These are phyloP conservation scores for Pelvicachromis taeniatus DNA, from an alignment of 2,113 vertebrate species.

Conservation along the genomic window DNA sequence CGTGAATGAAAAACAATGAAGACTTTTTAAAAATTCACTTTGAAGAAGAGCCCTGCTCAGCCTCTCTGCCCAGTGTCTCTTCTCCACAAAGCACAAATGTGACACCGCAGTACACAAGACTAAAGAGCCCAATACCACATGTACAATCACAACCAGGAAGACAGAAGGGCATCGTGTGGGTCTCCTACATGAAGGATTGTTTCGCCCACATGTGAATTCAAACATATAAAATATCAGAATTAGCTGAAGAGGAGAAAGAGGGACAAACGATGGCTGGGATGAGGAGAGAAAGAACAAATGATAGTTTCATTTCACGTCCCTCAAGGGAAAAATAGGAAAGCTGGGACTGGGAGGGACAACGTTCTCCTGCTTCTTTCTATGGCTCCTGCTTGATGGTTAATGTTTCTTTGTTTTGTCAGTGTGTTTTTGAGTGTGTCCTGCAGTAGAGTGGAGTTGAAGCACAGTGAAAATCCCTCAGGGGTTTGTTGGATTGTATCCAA, in stretches of 20 bases:
- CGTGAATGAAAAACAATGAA: conserved; percentile 11
- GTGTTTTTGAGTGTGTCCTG: not conserved
- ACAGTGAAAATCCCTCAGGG: not conserved
- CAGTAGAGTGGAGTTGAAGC: not conserved
- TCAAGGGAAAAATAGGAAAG: not conserved
- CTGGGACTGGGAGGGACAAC: not conserved
- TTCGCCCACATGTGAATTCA: not conserved
- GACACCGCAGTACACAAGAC: conserved; percentile 18
- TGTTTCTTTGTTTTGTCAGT: not conserved
- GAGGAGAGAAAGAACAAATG: conserved; percentile 30
- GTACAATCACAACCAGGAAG: conserved; percentile 50
- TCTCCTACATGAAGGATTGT: not conserved
- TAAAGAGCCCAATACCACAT: conserved; percentile 27
- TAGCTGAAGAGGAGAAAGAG: not conserved
- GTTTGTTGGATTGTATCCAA: not conserved
- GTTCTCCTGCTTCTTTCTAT: not conserved
- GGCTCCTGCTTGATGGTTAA: not conserved
- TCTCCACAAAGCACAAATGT: conserved; percentile 32
- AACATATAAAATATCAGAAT: conserved; percentile 12
- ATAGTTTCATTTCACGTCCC: conserved; percentile 27
- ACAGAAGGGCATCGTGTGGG: not conserved
- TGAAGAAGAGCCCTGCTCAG: conserved; percentile 28
- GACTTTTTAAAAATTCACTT: conserved; percentile 6
- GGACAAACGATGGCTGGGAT: not conserved
- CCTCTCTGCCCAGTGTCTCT: not conserved